Evolutionary conservation across 2,888 invertebrate species (phyloP).

Genomic region (Melanostoma mellinum): DNA sequence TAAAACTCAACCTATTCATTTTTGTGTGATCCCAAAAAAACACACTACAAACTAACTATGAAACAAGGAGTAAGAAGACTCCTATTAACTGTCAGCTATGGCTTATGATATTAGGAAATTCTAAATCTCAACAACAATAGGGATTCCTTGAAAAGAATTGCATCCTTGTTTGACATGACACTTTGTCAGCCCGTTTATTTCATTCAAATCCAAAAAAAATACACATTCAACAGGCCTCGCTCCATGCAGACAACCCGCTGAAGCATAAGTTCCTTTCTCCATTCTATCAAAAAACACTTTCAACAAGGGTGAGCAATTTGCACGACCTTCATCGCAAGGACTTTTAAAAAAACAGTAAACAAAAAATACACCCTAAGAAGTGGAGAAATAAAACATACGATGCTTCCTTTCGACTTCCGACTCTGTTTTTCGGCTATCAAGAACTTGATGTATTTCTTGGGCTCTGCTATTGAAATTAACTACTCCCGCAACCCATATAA

Average conservation of each 20-base stretch:
- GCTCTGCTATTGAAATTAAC: slow-evolving; percentile 30
- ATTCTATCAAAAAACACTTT: slow-evolving; percentile 16
- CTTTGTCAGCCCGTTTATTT: slow-evolving; percentile 42
- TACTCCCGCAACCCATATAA: slow-evolving; percentile 29
- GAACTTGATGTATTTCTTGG: slow-evolving; percentile 33
- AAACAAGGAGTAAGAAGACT: neutral
- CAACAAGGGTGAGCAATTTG: slow-evolving; percentile 44
- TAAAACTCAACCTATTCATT: too few species aligned
- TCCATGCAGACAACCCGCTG: slow-evolving; percentile 50
- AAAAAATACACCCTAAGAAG: neutral
- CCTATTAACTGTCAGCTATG: slow-evolving; percentile 33
- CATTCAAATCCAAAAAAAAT: slow-evolving; percentile 20
- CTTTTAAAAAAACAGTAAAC: slow-evolving; percentile 35
- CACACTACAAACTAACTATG: too few species aligned
- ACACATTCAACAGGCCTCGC: slow-evolving; percentile 32
- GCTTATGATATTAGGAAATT: slow-evolving; percentile 16
- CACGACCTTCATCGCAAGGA: slow-evolving; percentile 38
- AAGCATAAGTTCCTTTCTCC: slow-evolving; percentile 47
- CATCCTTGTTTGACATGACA: slow-evolving; percentile 53
- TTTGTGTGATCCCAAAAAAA: too few species aligned
- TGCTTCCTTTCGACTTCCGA: slow-evolving; percentile 15
- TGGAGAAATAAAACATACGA: slow-evolving; percentile 25
- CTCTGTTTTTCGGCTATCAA: slow-evolving; percentile 16
- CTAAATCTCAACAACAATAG: slow-evolving; percentile 32
- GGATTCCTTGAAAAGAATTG: slow-evolving; percentile 36